A percentile compares a stretch with the other conserved stretches of the same genome.
Conservation (phyloP, 2,113 vertebrate species). For the Entomyzon cyanotis region DNA sequence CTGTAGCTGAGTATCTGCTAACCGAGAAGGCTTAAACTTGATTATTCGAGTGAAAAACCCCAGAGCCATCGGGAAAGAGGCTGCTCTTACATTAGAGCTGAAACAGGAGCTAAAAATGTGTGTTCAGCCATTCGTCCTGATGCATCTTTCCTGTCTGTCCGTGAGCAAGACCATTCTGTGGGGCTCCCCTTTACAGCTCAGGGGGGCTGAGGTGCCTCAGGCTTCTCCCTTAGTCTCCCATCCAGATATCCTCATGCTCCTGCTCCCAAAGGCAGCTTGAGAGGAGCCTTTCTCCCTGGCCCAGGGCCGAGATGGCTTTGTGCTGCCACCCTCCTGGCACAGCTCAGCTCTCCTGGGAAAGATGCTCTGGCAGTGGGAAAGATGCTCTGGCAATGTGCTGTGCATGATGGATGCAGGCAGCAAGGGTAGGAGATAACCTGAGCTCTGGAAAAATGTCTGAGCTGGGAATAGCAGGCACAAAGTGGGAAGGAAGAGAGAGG, state of each 20-base stretch:
- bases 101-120: background rate
- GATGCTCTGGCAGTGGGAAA: background rate
- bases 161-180: background rate
- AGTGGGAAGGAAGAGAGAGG: background rate
- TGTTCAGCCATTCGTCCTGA: background rate
- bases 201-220: background rate
- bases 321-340: background rate
- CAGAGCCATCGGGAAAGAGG: background rate
- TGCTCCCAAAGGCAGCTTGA: background rate
- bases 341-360: background rate
- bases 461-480: background rate
- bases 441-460: background rate
- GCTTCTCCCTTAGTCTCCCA: background rate
- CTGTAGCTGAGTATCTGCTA: background rate
- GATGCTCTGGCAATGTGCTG: background rate
- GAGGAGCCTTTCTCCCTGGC: background rate
- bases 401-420: background rate
- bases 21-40: background rate
- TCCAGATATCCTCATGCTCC: background rate
- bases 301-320: accelerated
- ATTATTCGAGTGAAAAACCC: background rate
- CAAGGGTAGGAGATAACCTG: background rate
- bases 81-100: background rate
- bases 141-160: background rate
- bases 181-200: background rate